Evolutionary conservation across 2,797 vertebrate genomes (phyloP), one percentile per base, ranked within the genome.

Genomic region (Pangasius macronema): DNA sequence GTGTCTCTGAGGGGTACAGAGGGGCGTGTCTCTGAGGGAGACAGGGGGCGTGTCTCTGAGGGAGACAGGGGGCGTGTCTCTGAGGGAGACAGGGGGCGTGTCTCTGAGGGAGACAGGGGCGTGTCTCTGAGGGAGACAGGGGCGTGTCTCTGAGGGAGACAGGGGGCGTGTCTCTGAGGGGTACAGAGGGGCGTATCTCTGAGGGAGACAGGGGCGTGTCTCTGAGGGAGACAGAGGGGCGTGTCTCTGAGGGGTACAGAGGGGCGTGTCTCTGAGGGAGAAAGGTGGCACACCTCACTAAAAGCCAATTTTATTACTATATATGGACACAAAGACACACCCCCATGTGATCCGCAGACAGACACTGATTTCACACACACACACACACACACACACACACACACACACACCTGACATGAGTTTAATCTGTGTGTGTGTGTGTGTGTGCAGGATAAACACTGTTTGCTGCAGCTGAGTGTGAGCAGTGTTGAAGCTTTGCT

Each of bases 391-490:
- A 11, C 1, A 93, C 94, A 88, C 92, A 94, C 6, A 63, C 24
- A 65, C 57, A 59, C 39, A 39, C 20, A 72, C 20, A 14, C 16
- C 53, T 55, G 16, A 55, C 53, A 55, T 59, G 57, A 22, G 22
- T 22, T 24, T 22, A 24, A n/a, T 63, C 24, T 63, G 5, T 20
- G 13, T 22, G 27, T 86, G 61, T 82, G 11, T 82, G 73, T 81
- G 73, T 86, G 36, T 89, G 70, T 89, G 20, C 91, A 96, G 95
- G 95, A 95, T 87, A 96, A 94, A 86, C 94, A 96, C 92, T 96
- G 96, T 86, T 93, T 96, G 75, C 91, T 96, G 75, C 95, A 96
- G 90, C 89, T 96, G 85, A 94, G 94, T 8, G 88, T 96, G 86
- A 82, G 85, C 88, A 93, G 92, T 85, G 94, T 96, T 39, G 95